Evolutionary conservation across 2,888 invertebrate genomes (phyloP).

Genomic region (Sepioteuthis lessoniana): DNA sequence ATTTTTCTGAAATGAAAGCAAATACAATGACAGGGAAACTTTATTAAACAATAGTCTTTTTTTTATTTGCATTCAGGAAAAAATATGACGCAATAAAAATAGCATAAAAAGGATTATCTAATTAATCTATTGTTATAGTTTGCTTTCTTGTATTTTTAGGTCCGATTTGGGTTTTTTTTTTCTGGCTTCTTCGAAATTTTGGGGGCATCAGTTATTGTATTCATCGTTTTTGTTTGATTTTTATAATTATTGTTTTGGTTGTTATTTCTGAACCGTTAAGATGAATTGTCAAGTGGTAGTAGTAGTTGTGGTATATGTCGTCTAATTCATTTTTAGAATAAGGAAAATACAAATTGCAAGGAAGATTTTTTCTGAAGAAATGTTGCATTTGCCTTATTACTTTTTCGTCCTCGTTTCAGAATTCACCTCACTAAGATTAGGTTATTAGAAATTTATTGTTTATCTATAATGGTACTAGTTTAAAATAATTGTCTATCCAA

Average conservation of each 20-base stretch:
- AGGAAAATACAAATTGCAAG: too few relatives aligned
- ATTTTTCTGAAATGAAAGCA: too few relatives aligned
- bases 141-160: background rate
- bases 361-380: too few relatives aligned
- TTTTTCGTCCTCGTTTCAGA: too few relatives aligned
- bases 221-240: background rate
- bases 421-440: too few relatives aligned
- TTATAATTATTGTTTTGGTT: background rate
- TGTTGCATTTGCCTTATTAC: too few relatives aligned
- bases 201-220: background rate
- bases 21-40: background rate
- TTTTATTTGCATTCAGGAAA: background rate
- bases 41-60: background rate
- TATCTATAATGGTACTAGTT: too few relatives aligned
- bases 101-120: background rate
- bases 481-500: too few relatives aligned
- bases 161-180: background rate
- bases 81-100: background rate
- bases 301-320: too few relatives aligned
- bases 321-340: too few relatives aligned
- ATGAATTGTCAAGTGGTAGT: too few relatives aligned
- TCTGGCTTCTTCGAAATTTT: background rate
- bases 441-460: too few relatives aligned
- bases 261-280: background rate
- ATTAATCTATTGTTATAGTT: background rate